A percentile compares a stretch with the other conserved stretches of the same genome.
Evolutionary conservation across 2,113 vertebrate species (phyloP).

Genomic region (Pampusana beccarii): DNA sequence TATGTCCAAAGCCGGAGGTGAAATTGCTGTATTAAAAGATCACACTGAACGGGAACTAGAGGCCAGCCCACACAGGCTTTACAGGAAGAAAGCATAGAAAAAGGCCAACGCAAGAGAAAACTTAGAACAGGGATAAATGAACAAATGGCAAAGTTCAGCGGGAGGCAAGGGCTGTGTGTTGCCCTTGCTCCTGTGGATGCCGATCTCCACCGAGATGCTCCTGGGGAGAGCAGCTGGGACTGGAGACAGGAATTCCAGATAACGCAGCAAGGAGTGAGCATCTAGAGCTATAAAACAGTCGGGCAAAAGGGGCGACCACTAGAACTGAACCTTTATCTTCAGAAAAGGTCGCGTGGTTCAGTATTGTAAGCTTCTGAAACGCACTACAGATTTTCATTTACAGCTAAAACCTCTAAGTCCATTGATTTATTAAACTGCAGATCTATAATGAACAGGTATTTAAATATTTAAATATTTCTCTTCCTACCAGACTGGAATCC

Average conservation of each 20-base stretch:
- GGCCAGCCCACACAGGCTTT: constrained; percentile 23
- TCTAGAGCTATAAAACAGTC: neutral
- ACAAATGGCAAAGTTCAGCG: neutral
- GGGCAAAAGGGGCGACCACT: neutral
- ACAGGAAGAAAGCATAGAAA: constrained; percentile 16
- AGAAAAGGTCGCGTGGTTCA: neutral
- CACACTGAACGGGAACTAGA: neutral
- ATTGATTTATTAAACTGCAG: neutral
- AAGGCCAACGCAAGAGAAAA: neutral
- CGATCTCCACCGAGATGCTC: neutral
- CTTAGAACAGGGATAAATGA: neutral
- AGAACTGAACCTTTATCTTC: neutral
- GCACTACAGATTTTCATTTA: neutral
- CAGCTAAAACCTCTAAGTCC: neutral
- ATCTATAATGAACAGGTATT: neutral
- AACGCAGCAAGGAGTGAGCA: neutral
- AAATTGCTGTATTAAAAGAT: neutral
- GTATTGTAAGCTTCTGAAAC: neutral
- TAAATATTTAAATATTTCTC: neutral
- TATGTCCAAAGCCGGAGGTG: neutral
- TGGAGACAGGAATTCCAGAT: neutral
- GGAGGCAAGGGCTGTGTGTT: constrained; percentile 5
- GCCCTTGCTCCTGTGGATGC: neutral
- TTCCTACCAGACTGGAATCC: neutral
- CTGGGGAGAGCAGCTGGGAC: neutral